phyloP scores from a whole-genome alignment of 23 tunicate genomes.

The Trididemnum nubilum region DNA sequence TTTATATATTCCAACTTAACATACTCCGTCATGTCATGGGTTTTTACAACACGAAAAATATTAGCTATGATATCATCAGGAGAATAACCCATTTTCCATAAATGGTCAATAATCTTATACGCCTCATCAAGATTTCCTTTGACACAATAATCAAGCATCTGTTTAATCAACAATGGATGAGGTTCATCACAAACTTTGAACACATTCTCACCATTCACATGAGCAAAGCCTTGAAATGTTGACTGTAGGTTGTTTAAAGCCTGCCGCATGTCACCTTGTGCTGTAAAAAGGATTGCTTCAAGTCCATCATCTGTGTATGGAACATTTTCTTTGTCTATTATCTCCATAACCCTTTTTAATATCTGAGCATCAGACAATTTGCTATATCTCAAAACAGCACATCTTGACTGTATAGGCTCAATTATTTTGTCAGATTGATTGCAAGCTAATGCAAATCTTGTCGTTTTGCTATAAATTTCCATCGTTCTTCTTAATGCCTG shows the following conservation, averaged over 20 bases:
- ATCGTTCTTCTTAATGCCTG: slow-evolving; percentile 98
- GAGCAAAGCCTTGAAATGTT: slow-evolving; percentile 84
- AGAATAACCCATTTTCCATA: slow-evolving; percentile 90
- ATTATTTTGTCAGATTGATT: slow-evolving; percentile 97
- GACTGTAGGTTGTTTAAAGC: slow-evolving; percentile 91
- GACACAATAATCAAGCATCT: slow-evolving; percentile 88
- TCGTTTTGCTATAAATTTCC: slow-evolving; percentile 97
- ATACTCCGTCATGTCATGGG: slow-evolving; percentile 81
- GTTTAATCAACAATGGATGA: slow-evolving; percentile 84
- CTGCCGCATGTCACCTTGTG: slow-evolving; percentile 98
- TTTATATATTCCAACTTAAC: slow-evolving; percentile 85
- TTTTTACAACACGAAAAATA: slow-evolving; percentile 89
- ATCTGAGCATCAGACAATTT: slow-evolving; percentile 78
- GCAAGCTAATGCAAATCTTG: slow-evolving; percentile 95
- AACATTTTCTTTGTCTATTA: slow-evolving; percentile 81
- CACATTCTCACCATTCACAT: slow-evolving; percentile 90
- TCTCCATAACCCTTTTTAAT: slow-evolving; percentile 60
- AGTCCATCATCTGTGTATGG: slow-evolving; percentile 83
- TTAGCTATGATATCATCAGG: slow-evolving; percentile 94
- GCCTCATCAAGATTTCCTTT: slow-evolving; percentile 90
- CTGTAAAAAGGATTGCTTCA: slow-evolving; percentile 93
- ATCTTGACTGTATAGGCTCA: slow-evolving; percentile 96
- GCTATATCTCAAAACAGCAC: slow-evolving; percentile 84
- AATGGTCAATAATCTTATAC: slow-evolving; percentile 73
- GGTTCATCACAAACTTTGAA: slow-evolving; percentile 99